These are phyloP conservation scores for Rhynchophorus ferrugineus DNA, from an alignment of 1,140 invertebrate genomes.

Conservation along the genomic window DNA sequence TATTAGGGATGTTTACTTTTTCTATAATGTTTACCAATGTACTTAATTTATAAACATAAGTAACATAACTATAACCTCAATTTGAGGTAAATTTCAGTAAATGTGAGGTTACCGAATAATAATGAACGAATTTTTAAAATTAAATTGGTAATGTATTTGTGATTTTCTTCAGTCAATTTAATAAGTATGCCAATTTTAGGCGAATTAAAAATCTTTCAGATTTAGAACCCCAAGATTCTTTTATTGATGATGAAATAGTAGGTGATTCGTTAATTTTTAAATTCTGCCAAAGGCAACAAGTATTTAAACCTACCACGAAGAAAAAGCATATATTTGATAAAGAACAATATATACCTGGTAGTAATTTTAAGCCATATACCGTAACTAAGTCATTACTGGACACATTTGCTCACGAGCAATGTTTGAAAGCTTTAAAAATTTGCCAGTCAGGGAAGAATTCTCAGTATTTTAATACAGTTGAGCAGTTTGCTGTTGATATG, in stretches of 20 bases:
- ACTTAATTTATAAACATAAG: too few relatives aligned
- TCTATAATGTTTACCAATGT: too few relatives aligned
- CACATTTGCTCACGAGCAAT: constrained; percentile 23
- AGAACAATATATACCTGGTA: constrained; percentile 14
- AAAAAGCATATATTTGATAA: constrained; percentile 4
- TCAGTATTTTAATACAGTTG: constrained; percentile 1
- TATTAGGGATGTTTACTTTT: too few relatives aligned
- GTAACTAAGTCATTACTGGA: constrained; percentile 19
- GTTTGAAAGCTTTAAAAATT: constrained; percentile 30
- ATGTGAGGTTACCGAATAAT: too few relatives aligned
- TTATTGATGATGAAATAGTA: constrained; percentile 14
- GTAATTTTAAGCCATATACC: constrained; percentile 11
- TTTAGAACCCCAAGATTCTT: constrained; percentile 6
- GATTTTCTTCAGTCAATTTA: not conserved
- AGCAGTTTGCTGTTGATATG: constrained; percentile 11
- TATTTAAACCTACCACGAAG: not conserved
- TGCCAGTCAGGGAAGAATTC: constrained; percentile 20
- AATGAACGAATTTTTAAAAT: constrained; percentile 2
- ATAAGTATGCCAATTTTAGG: not conserved
- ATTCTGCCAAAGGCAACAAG: not conserved
- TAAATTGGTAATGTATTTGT: not conserved
- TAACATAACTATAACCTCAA: too few relatives aligned
- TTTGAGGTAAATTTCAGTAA: too few relatives aligned
- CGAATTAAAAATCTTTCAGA: not conserved
- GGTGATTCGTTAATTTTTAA: constrained; percentile 11